Conservation (phyloP, 2,113 vertebrate genomes). For the Eudyptes chrysolophus region DNA sequence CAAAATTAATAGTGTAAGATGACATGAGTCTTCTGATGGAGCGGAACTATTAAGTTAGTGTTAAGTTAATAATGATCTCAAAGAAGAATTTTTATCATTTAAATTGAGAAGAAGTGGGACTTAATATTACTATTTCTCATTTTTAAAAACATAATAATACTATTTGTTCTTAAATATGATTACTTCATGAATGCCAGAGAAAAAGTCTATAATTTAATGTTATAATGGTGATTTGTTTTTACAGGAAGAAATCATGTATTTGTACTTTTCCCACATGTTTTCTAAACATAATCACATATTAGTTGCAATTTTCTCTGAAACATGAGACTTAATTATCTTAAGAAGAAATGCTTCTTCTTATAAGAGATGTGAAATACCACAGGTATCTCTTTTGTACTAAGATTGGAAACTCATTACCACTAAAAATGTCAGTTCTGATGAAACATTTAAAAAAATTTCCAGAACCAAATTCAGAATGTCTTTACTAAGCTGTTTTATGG, state of each 20-base stretch:
- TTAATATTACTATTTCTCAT: neutral
- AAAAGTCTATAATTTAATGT: slow-evolving; percentile 23
- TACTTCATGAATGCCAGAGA: slow-evolving; percentile 6
- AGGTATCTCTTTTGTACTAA: slow-evolving; percentile 52
- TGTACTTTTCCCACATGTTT: slow-evolving; percentile 47
- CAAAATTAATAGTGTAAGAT: neutral
- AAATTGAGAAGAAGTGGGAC: neutral
- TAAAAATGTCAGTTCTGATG: slow-evolving; percentile 75
- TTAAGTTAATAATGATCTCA: neutral
- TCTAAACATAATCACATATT: slow-evolving; percentile 55
- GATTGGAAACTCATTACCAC: slow-evolving; percentile 69
- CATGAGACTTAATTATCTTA: slow-evolving; percentile 38
- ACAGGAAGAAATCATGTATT: slow-evolving; percentile 48
- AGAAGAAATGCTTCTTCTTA: slow-evolving; percentile 31
- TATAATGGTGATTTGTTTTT: slow-evolving; percentile 46
- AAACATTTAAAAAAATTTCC: slow-evolving; percentile 70
- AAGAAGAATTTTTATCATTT: slow-evolving; percentile 20
- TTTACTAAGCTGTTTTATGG: slow-evolving; percentile 79
- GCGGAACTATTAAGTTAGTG: neutral
- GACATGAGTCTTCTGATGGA: neutral
- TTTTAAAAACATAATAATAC: slow-evolving; percentile 38
- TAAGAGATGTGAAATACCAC: slow-evolving; percentile 43
- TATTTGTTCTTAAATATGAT: slow-evolving; percentile 21
- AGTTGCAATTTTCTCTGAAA: slow-evolving; percentile 62
- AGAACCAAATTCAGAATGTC: slow-evolving; percentile 77